phyloP scores from a whole-genome alignment of 53 echinoderm and acorn worm species.

The Luidia sarsii region DNA sequence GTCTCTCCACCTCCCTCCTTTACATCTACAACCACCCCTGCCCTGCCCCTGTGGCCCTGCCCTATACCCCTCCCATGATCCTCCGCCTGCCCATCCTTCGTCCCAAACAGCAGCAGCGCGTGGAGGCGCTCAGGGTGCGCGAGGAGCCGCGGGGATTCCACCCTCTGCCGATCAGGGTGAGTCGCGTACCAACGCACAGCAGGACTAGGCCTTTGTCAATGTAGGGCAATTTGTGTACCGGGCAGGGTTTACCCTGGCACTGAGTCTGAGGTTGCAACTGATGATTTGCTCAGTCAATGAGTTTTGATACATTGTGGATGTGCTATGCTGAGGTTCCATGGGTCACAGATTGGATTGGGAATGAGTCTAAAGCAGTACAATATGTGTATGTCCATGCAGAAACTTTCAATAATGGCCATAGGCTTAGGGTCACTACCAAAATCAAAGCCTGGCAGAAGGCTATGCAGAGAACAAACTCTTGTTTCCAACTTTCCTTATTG shows the following conservation, averaged over 20 bases:
- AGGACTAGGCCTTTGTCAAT: too few relatives aligned
- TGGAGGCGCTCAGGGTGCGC: slow-evolving; percentile 59
- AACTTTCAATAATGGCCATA: too few relatives aligned
- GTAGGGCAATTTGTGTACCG: background rate
- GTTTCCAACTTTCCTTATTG: too few relatives aligned
- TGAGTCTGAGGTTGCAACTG: too few relatives aligned
- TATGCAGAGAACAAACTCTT: too few relatives aligned
- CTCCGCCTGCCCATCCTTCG: slow-evolving; percentile 66
- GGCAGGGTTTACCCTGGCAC: background rate
- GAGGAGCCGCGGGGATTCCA: slow-evolving; percentile 74
- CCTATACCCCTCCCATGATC: slow-evolving; percentile 67
- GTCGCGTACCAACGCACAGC: too few relatives aligned
- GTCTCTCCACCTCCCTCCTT: slow-evolving; percentile 63
- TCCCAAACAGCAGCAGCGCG: slow-evolving; percentile 72
- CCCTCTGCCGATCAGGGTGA: slow-evolving; percentile 74
- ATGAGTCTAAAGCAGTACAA: background rate
- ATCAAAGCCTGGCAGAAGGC: too few relatives aligned
- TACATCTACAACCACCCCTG: slow-evolving; percentile 60
- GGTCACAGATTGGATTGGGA: too few relatives aligned
- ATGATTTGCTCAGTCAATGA: too few relatives aligned
- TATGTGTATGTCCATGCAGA: background rate
- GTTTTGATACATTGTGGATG: too few relatives aligned
- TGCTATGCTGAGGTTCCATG: too few relatives aligned
- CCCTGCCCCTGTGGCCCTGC: slow-evolving; percentile 60
- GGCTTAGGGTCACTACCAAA: too few relatives aligned